Conservation (phyloP, 2,113 vertebrate genomes). For the Eulemur macaco region DNA sequence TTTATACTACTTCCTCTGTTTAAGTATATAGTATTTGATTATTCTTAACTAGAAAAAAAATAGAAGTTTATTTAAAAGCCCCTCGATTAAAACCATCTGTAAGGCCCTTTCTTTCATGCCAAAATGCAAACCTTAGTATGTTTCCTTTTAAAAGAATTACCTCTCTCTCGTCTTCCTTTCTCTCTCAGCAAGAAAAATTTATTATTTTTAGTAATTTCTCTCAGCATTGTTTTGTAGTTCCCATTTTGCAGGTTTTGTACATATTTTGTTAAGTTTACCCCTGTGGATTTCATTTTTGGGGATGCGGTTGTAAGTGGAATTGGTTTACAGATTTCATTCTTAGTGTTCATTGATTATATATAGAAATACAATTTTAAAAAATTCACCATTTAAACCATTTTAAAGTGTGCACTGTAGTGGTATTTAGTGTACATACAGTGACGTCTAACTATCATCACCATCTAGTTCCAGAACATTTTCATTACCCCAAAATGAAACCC, state of each 20-base stretch:
- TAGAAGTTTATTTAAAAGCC: background rate
- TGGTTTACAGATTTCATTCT: background rate
- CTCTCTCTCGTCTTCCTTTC: background rate
- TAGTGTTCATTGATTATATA: background rate
- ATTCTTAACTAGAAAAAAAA: background rate
- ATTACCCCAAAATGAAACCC: background rate
- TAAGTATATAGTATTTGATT: background rate
- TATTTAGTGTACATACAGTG: background rate
- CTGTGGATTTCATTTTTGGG: background rate
- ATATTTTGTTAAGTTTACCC: background rate
- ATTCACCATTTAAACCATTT: background rate
- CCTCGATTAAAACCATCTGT: background rate
- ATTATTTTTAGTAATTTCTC: background rate
- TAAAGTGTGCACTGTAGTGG: background rate
- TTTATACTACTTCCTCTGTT: background rate
- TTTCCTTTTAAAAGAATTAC: background rate
- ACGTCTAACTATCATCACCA: background rate
- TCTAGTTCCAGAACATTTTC: background rate
- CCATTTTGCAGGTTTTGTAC: background rate
- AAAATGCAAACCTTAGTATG: background rate
- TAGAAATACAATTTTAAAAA: background rate
- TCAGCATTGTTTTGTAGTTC: background rate
- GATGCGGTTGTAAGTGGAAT: background rate
- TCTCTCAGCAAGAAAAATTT: background rate
- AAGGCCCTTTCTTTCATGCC: background rate